These are phyloP conservation scores for Lasioglossum villosulum DNA, from an alignment of 2,888 invertebrate genomes.

Conservation along the genomic window DNA sequence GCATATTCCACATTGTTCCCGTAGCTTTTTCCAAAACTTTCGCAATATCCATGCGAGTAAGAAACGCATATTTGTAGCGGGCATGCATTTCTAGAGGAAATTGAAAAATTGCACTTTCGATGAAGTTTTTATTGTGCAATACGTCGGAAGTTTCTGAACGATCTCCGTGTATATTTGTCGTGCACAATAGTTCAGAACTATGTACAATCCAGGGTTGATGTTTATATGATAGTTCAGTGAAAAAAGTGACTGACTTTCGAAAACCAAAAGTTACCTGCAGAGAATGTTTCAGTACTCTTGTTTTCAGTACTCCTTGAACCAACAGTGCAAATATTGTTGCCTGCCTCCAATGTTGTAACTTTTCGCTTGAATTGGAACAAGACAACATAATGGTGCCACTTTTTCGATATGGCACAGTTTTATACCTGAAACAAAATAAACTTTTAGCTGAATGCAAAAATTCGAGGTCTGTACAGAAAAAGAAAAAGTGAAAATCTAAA, in stretches of 20 bases:
- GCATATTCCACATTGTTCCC: background rate
- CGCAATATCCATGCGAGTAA: conserved; percentile 30
- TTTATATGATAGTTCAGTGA: background rate
- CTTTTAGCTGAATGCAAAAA: background rate
- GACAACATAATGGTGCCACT: background rate
- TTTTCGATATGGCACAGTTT: background rate
- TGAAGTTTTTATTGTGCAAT: background rate
- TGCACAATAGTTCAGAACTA: background rate
- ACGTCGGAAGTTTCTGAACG: background rate
- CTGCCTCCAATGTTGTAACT: background rate
- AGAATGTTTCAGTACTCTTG: background rate
- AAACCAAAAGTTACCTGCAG: background rate
- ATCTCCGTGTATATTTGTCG: background rate
- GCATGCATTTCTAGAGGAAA: background rate
- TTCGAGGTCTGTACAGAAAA: background rate
- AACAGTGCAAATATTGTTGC: background rate
- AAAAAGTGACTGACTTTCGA: background rate
- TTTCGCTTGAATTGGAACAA: background rate
- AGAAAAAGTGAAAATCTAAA: background rate
- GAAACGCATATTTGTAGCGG: background rate
- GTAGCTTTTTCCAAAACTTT: conserved; percentile 16
- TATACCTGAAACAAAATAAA: background rate
- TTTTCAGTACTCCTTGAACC: too few relatives aligned
- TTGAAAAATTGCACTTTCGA: conserved; percentile 1
- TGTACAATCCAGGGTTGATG: background rate